Evolutionary conservation across 2,888 invertebrate species (phyloP).

Genomic region (Liopterus haemorrhoidalis): DNA sequence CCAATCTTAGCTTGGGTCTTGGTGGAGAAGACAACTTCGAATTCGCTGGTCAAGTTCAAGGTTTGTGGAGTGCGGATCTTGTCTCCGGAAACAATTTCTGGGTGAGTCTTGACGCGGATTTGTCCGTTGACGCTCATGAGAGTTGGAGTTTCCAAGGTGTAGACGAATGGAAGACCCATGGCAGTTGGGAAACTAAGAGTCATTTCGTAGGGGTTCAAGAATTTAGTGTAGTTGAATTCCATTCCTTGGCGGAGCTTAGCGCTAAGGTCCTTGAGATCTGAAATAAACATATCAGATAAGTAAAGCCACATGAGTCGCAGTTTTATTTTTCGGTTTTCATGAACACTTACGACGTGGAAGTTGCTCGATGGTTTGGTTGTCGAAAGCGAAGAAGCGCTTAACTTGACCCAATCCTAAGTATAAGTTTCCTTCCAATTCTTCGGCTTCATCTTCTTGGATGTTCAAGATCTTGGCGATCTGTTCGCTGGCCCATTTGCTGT

Average conservation of each 20-base stretch:
- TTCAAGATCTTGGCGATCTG: constrained; percentile 54
- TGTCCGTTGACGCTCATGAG: constrained; percentile 51
- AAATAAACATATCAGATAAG: constrained; percentile 25
- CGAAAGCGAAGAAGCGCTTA: constrained; percentile 49
- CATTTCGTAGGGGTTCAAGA: constrained; percentile 53
- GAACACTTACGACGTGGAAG: constrained; percentile 43
- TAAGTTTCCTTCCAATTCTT: constrained; percentile 52
- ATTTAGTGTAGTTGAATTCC: constrained; percentile 55
- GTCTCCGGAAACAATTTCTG: constrained; percentile 37
- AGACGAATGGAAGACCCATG: constrained; percentile 64
- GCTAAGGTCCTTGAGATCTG: constrained; percentile 44
- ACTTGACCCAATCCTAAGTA: constrained; percentile 46
- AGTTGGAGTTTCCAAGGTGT: constrained; percentile 55
- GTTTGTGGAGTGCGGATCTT: constrained; percentile 39
- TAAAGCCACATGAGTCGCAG: too few relatives aligned
- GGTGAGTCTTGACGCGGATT: constrained; percentile 45
- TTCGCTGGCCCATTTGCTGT: constrained; percentile 47
- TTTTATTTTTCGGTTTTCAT: neutral
- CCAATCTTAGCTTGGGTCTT: constrained; percentile 57
- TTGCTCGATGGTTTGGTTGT: constrained; percentile 51
- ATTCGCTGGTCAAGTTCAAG: constrained; percentile 46
- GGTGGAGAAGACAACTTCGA: constrained; percentile 50
- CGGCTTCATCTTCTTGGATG: constrained; percentile 48
- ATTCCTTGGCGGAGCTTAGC: constrained; percentile 47
- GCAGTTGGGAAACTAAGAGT: constrained; percentile 65